Evolutionary conservation across 2,113 vertebrate genomes (phyloP), one percentile per base, ranked within the genome.

Genomic region (Nymphicus hollandicus): DNA sequence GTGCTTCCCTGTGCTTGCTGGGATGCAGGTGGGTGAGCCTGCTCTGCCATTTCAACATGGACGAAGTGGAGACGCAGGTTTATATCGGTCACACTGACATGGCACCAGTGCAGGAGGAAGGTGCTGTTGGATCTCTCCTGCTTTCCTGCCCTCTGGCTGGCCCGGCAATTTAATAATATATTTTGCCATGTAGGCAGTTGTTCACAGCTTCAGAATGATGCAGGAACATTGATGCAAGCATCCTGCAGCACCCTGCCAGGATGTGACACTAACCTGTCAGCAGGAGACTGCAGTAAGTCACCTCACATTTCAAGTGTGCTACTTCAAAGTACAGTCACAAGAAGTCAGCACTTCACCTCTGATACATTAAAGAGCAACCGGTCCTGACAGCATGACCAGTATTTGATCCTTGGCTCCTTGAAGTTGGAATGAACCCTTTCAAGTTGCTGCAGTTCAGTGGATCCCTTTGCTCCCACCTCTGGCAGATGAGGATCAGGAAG

Each of bases 291-390:
- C 91, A 80, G 31, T 31, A 71, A 88, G 82, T 89, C 88, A 66
- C 91, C 81, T 76, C 22, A 2, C 11, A 3, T 90, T 89, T 88
- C 88, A 94, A 89, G 71, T 66, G 81, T 29, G 49, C 85, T 83
- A 25, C 88, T 94, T 46, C 9, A 37, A 70, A 80, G 82, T 61
- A 22, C 88, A 90, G 76, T 81, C 50, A 15, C 60, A 53, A 80
- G 85, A 58, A 95, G 64, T 53, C 88, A 84, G 90, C 72, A 25
- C 88, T 71, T 94, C 93, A 90, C 92, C 90, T 90, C 69, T 68
- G 76, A 46, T 93, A 44, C 39, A 23, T 83, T 17, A 81, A 72
- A 95, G 92, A 92, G 88, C 85, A 55, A 28, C 82, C 31, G 43
- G 88, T 94, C 82, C 86, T 88, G 93, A 33, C 47, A 41, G 88